Evolutionary conservation across 2,797 vertebrate species (phyloP).

Genomic region (Meriones psammophilus): DNA sequence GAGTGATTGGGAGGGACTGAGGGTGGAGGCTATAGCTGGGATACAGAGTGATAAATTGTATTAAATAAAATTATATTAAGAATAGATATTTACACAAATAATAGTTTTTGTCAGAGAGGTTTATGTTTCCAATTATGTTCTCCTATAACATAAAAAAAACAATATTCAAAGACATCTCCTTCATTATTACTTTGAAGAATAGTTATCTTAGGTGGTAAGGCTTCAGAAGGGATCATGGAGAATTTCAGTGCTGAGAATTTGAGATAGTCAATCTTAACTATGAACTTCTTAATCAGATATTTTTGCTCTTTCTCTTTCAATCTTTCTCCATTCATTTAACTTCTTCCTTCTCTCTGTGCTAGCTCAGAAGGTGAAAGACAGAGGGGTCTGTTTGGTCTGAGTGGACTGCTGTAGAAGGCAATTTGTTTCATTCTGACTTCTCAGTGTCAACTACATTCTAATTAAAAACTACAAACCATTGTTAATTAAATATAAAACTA

Average conservation of each 20-base stretch:
- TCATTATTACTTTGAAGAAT: conserved; percentile 18
- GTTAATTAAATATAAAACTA: not conserved
- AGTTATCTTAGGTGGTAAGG: not conserved
- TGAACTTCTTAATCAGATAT: not conserved
- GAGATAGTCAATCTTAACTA: not conserved
- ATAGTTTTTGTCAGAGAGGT: not conserved
- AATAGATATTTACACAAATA: not conserved
- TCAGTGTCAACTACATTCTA: not conserved
- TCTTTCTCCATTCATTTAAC: not conserved
- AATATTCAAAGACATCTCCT: not conserved
- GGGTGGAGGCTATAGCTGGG: too few relatives aligned
- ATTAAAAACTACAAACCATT: not conserved
- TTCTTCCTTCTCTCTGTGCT: not conserved
- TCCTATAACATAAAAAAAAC: not conserved
- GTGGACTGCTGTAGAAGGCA: not conserved
- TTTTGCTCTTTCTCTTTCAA: not conserved
- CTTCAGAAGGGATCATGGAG: not conserved
- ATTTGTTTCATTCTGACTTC: not conserved
- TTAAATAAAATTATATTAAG: too few relatives aligned
- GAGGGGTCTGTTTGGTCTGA: not conserved
- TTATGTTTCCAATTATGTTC: not conserved
- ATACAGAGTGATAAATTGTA: too few relatives aligned
- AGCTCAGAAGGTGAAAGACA: not conserved
- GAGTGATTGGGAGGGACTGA: too few relatives aligned
- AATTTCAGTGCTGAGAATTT: not conserved